Conservation (phyloP, 1,140 invertebrate species). For the Nasonia giraulti region DNA sequence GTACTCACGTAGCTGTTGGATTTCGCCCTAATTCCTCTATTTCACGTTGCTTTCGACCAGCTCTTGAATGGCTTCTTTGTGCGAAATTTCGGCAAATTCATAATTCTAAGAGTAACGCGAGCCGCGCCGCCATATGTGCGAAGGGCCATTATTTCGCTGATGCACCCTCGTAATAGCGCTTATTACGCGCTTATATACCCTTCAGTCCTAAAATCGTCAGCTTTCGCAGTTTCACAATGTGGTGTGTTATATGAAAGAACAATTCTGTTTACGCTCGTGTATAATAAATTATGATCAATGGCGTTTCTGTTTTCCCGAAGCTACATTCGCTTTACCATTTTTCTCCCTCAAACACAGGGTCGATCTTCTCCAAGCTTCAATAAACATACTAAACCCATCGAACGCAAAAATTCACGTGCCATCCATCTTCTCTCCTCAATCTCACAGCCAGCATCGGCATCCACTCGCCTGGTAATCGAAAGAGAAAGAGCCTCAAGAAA, state of each 20-base stretch:
- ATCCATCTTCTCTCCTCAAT: background rate
- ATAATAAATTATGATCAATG: background rate
- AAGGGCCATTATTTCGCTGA: background rate
- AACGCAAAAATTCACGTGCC: background rate
- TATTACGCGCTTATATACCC: background rate
- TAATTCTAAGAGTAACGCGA: background rate
- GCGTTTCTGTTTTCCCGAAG: no score
- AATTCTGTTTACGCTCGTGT: background rate
- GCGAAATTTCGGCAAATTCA: background rate
- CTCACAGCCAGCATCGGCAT: background rate
- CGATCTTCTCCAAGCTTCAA: background rate
- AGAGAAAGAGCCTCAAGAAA: background rate
- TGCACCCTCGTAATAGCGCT: background rate
- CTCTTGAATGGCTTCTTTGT: background rate
- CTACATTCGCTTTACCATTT: background rate
- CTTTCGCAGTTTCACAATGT: no score
- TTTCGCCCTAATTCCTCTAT: no score
- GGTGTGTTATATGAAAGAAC: no score
- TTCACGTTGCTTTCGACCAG: no score
- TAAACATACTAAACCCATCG: background rate
- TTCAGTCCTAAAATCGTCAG: background rate
- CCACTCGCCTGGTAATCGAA: background rate
- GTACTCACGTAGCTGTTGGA: no score
- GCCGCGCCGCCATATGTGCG: no score
- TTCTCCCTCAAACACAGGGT: background rate